Conservation (phyloP, 1,140 invertebrate species). For the Drosophila oshimai region DNA sequence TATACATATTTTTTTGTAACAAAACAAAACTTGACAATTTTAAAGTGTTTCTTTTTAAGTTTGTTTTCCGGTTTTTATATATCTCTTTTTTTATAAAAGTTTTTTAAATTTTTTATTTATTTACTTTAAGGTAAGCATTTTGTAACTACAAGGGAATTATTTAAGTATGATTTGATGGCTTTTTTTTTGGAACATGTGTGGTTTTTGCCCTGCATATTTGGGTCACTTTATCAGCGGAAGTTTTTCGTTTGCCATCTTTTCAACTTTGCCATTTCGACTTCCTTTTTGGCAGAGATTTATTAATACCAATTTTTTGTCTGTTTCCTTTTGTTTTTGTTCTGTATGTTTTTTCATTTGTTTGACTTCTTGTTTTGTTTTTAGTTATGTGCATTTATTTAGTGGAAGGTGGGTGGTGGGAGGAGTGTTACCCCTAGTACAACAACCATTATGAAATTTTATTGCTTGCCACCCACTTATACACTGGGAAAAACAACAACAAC, state of each 20-base stretch:
- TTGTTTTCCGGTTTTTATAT: too few species aligned
- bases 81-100: not conserved
- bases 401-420: not conserved
- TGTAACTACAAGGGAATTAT: too few species aligned
- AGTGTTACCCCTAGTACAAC: constrained; percentile 15
- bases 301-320: not conserved
- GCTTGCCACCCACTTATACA: constrained; percentile 9
- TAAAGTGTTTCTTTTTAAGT: too few species aligned
- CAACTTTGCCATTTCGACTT: constrained; percentile 12
- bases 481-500: constrained; percentile 13
- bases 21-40: too few species aligned
- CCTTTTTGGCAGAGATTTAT: not conserved
- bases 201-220: constrained; percentile 20
- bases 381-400: constrained; percentile 12
- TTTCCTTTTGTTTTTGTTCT: not conserved
- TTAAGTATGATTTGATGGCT: not conserved
- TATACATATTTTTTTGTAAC: too few species aligned
- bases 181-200: constrained; percentile 4
- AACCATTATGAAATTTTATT: constrained; percentile 45
- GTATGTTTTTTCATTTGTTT: not conserved
- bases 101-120: not conserved
- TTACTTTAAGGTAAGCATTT: too few species aligned
- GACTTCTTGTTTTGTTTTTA: not conserved
- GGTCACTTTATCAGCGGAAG: constrained; percentile 35
- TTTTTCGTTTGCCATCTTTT: constrained; percentile 12